These are phyloP conservation scores for Leontocebus nigricollis DNA, from an alignment of 2,797 vertebrate species.

Conservation along the genomic window DNA sequence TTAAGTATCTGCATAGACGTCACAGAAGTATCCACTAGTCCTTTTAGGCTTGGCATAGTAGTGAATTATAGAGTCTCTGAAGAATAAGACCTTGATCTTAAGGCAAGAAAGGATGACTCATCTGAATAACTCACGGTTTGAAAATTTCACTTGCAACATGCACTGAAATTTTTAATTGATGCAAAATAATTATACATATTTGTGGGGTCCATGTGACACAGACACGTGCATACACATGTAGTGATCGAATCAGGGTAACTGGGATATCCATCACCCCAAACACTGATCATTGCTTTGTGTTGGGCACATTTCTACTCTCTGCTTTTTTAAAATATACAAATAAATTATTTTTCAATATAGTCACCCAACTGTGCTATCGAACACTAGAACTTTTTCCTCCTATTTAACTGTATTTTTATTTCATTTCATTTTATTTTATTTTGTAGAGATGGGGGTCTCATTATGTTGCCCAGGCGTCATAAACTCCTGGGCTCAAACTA, in stretches of 20 bases:
- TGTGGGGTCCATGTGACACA: not conserved
- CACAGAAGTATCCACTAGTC: accelerated
- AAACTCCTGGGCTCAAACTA: not conserved
- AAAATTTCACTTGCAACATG: not conserved
- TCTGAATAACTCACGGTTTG: not conserved
- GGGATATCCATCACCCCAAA: not conserved
- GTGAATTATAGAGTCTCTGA: not conserved
- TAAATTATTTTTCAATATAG: not conserved
- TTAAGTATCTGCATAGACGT: accelerated
- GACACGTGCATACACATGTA: not conserved
- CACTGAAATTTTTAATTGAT: not conserved
- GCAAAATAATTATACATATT: not conserved
- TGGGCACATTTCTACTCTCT: not conserved
- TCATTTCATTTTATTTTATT: not conserved
- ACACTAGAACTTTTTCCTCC: not conserved
- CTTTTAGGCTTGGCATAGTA: accelerated
- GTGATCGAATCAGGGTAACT: not conserved
- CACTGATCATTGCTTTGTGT: not conserved
- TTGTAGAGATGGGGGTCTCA: not conserved
- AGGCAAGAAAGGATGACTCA: not conserved
- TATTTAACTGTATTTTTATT: not conserved
- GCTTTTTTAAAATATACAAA: not conserved
- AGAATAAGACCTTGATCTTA: not conserved
- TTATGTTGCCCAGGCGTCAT: not conserved
- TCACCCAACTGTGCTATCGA: not conserved